These are phyloP conservation scores for Archegozetes longisetosus DNA, from an alignment of 1,140 invertebrate genomes.

Conservation along the genomic window DNA sequence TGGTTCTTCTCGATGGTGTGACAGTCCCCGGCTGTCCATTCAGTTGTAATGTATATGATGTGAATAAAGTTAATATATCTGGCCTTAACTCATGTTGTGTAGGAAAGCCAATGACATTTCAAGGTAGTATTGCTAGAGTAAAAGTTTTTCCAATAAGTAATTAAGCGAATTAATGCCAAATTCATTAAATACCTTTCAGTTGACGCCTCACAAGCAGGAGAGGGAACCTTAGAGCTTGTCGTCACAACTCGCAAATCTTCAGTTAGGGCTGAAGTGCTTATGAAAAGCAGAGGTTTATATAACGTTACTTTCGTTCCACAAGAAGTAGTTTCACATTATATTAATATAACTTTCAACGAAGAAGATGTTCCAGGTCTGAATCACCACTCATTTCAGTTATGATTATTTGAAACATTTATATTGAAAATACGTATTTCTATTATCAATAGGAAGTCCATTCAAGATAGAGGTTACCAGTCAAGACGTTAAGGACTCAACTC, in stretches of 20 bases:
- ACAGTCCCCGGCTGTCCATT: conserved; percentile 78
- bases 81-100: conserved; percentile 41
- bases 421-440: conserved; percentile 8
- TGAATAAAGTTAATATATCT: conserved; percentile 61
- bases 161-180: conserved; percentile 52
- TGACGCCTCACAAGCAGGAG: conserved; percentile 85
- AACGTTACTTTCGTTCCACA: conserved; percentile 92
- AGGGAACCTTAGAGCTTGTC: conserved; percentile 84
- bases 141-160: neutral
- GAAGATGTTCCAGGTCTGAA: conserved; percentile 57
- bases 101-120: conserved; percentile 26
- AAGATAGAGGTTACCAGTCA: conserved; percentile 42
- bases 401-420: neutral
- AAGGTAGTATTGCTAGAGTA: conserved; percentile 28
- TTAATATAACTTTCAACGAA: conserved; percentile 93
- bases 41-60: conserved; percentile 80
- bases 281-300: conserved; percentile 74
- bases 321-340: conserved; percentile 71
- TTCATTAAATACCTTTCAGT: no score
- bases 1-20: conserved; percentile 58
- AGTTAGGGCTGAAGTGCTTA: conserved; percentile 47
- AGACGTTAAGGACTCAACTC: conserved; percentile 28
- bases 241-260: conserved; percentile 70
- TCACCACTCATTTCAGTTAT: neutral
- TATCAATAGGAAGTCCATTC: conserved; percentile 62